Evolutionary conservation across 2,888 invertebrate species (phyloP).

Genomic region (Nudaria mundana): DNA sequence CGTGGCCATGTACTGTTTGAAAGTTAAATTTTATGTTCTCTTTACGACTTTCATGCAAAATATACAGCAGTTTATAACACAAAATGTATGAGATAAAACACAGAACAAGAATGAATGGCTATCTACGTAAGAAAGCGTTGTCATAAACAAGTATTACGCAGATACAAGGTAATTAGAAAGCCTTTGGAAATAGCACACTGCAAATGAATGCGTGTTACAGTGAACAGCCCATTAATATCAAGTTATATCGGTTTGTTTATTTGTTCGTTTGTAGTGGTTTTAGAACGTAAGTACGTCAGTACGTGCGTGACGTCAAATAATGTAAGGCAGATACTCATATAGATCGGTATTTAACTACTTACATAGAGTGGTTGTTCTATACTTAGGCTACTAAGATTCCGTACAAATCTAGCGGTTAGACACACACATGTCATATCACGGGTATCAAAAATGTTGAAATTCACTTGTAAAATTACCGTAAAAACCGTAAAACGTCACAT

Average conservation of each 20-base stretch:
- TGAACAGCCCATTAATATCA: neutral
- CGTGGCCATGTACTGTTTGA: constrained; percentile 39
- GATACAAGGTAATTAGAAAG: constrained; percentile 5
- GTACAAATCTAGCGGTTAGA: no score
- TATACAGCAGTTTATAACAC: constrained; percentile 6
- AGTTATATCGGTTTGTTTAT: neutral
- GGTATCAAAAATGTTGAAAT: no score
- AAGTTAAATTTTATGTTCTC: constrained; percentile 37
- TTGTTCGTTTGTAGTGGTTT: neutral
- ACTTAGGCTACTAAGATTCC: no score
- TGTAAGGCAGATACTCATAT: no score
- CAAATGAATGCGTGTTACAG: constrained; percentile 2
- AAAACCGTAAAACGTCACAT: no score
- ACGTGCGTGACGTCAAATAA: no score
- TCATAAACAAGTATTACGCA: constrained; percentile 8
- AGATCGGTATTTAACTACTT: no score
- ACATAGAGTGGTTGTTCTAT: no score
- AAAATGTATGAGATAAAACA: neutral
- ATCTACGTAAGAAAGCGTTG: constrained; percentile 7
- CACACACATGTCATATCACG: no score
- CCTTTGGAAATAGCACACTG: constrained; percentile 5
- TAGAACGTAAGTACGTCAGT: no score
- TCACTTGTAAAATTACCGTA: no score
- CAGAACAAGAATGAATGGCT: constrained; percentile 5
- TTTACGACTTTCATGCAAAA: constrained; percentile 23